Base-by-base conservation (phyloP, 2,888 invertebrate genomes). In the Amblyjoppa fuscipennis region DNA sequence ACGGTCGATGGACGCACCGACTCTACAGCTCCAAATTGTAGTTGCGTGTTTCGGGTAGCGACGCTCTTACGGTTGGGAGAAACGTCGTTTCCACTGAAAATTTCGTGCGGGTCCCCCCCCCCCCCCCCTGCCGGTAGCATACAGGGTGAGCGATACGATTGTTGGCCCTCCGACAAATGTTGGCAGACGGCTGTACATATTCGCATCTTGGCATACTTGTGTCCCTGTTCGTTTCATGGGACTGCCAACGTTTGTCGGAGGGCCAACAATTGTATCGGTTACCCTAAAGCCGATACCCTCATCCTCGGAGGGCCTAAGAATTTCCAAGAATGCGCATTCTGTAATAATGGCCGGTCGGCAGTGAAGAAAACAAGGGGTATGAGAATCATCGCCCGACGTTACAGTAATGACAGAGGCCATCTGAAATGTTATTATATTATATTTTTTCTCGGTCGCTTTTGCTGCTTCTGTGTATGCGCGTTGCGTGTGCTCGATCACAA, bases 401-500 rank as follows among this genome's bases (percentile, higher is more conserved):
- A 87, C 92, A 91, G 92, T 92, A 90, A 93, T 91, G 83, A 92
- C 88, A 90, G 88, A 84, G 84, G 86, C 88, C 86, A 90, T 88
- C 86, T 89, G 88, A 56, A 45, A 51, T 68, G 66, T 77, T 51
- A 68, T 93, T 93, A 92, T 87, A 92, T 92, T 90, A 92, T 68
- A 56, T 28, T 76, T 68, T 66, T 53, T 31, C 75, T 76, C 53
- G 16, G 38, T 38, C 34, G 16, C 64, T 34, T 31, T 64, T 34
- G 64, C 64, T 31, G 64, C 64, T 34, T 64, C 64, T 31, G 64
- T 64, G 31, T 31, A 64, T 16, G 91, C 89, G 90, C 87, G 87
- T 93, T 91, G 93, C 93, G 93, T 93, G 93, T 85, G 89, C 31
- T n/a, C 88, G 73, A 84, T 89, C 87, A 86, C 88, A 90, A 91